Evolutionary conservation across 2,888 invertebrate genomes (phyloP).

Genomic region (Chalcis sispes): DNA sequence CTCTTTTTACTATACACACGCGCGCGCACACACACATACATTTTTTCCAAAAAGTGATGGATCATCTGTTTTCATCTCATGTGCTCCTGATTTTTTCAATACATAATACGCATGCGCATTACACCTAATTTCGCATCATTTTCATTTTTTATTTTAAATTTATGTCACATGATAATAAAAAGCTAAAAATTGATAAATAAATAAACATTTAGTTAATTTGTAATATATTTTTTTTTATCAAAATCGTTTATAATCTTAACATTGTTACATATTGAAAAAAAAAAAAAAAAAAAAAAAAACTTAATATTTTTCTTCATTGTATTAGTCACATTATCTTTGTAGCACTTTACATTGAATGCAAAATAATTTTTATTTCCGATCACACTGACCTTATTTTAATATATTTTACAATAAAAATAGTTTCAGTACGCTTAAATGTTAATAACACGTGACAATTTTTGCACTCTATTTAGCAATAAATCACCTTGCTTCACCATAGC

Average conservation of each 20-base stretch:
- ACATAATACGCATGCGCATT: no score
- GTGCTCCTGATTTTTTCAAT: no score
- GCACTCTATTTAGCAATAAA: constrained; percentile 96
- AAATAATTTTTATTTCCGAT: constrained; percentile 31
- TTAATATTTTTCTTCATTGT: constrained; percentile 6
- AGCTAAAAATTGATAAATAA: no score
- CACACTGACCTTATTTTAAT: constrained; percentile 13
- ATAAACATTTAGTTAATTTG: constrained; percentile 31
- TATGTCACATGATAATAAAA: no score
- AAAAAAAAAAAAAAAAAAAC: constrained; percentile 10
- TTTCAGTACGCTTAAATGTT: constrained; percentile 86
- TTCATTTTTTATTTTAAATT: no score
- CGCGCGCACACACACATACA: no score
- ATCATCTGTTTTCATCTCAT: no score
- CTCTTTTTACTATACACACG: no score
- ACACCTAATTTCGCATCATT: no score
- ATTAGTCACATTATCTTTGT: neutral
- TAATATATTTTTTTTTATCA: constrained; percentile 52
- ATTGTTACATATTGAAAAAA: constrained; percentile 28
- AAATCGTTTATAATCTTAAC: constrained; percentile 46
- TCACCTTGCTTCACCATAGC: constrained; percentile 99
- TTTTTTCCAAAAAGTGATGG: no score
- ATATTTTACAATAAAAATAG: constrained; percentile 27
- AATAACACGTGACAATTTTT: constrained; percentile 98
- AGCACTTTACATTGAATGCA: constrained; percentile 22